Percentiles rank a stretch among this genome's conserved stretches.
phyloP scores from a whole-genome alignment of 2,113 vertebrate species.

The Potamarius usumacintae region DNA sequence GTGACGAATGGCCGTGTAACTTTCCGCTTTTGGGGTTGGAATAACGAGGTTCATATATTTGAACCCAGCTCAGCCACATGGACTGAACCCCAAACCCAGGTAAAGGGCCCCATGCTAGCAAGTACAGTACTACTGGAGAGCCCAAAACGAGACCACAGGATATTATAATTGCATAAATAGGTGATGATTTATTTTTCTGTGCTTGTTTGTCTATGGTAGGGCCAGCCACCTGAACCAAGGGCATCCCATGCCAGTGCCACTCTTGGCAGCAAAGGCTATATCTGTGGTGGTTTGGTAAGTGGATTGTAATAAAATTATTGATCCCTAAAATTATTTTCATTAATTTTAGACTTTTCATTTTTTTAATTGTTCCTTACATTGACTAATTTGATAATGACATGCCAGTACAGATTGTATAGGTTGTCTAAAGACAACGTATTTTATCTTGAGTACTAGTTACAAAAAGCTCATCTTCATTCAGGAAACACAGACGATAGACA shows the following conservation, averaged over 20 bases:
- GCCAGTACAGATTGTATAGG: not conserved
- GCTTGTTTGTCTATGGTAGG: conserved; percentile 55
- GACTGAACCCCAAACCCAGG: conserved; percentile 65
- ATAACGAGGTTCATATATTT: conserved; percentile 71
- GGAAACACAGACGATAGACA: conserved; percentile 85
- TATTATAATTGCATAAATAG: not conserved
- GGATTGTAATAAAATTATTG: not conserved
- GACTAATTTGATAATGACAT: not conserved
- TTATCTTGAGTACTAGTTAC: not conserved
- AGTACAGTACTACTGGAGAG: not conserved
- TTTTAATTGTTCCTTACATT: not conserved
- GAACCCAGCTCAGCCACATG: conserved; percentile 60
- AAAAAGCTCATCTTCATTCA: conserved; percentile 61
- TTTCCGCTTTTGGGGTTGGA: conserved; percentile 72
- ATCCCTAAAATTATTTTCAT: not conserved
- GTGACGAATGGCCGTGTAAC: conserved; percentile 57
- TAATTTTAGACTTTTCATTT: not conserved
- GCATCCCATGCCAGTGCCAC: conserved; percentile 69
- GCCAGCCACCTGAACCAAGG: conserved; percentile 61
- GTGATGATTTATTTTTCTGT: not conserved
- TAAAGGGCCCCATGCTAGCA: conserved; percentile 40
- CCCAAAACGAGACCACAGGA: no score
- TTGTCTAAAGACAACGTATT: not conserved
- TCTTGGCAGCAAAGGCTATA: conserved; percentile 86
- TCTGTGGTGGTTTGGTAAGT: conserved; percentile 92